These are phyloP conservation scores for Drosophila mayaguana DNA, from an alignment of 2,888 invertebrate species.

Conservation along the genomic window DNA sequence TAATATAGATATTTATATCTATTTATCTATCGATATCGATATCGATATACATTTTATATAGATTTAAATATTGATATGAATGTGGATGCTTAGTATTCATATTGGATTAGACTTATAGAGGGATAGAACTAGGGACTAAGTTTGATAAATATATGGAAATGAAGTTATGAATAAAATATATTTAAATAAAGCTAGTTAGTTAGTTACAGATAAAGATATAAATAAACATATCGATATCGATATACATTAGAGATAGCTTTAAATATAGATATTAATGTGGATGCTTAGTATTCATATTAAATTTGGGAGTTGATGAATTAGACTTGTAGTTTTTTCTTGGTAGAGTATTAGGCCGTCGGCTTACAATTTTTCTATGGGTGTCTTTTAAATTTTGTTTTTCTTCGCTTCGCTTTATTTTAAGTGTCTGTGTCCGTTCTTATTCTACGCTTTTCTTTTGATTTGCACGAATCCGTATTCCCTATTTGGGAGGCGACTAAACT, in stretches of 20 bases:
- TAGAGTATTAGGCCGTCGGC: neutral
- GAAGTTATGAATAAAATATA: no score
- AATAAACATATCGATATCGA: neutral
- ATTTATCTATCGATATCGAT: no score
- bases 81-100: no score
- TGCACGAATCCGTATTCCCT: conserved; percentile 29
- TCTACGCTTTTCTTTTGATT: conserved; percentile 11
- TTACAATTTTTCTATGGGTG: neutral
- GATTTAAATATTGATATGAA: no score
- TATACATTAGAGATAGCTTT: neutral
- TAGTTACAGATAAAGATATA: neutral
- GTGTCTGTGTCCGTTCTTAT: conserved; percentile 53
- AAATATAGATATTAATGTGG: neutral
- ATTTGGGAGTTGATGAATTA: neutral
- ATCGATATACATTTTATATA: no score
- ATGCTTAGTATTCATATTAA: neutral
- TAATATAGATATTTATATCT: no score
- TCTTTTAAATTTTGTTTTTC: conserved; percentile 4
- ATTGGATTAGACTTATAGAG: no score
- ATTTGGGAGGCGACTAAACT: conserved; percentile 31
- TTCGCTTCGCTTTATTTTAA: conserved; percentile 26
- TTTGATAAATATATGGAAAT: no score
- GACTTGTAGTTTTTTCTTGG: neutral
- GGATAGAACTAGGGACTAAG: no score
- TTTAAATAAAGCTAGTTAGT: no score